Base-by-base conservation (phyloP, 1,140 invertebrate genomes). In the Tribolium madens region DNA sequence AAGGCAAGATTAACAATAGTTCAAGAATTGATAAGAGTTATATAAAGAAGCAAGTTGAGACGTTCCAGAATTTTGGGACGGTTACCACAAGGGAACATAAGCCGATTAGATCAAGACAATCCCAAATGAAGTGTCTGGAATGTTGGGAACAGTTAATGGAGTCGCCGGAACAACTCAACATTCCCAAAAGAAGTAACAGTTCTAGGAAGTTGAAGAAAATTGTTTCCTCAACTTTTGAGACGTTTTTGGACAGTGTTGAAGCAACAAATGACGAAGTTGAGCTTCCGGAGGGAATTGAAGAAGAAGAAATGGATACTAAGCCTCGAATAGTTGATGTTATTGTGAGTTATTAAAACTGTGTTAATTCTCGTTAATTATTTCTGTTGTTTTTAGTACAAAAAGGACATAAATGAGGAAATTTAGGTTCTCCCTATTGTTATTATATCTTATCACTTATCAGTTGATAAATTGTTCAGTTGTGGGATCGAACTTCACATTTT, bases 191-290 rank as follows among this genome's bases (percentile, higher is more conserved):
- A 46, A 78, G 52, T 1, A 73, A 77, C 12, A 50, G 31, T 6
- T 36, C 42, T 14, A 76, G 74, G 7, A 78, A 78, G 60, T 6
- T 48, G 12, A 82, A 80, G 46, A 81, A 81, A 15, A 76, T 80
- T 13, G 73, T 82, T n/a, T 82, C 81, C 1, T 81, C 81, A 5
- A 82, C 81, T n/a, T 52, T 81, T 9, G 78, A 79, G 4, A 74
- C 15, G 5, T 76, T 82, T 69, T 50, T 82, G 31, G 81, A 82
- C 7, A 17, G 48, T 26, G 48, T 57, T 3, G 71, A 52, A 21
- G 13, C 14, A 7, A 42, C 14, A 13, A 64, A 15, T 64, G 52
- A 47, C 13, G 33, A 42, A 36, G 2, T 10, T 68, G 31, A 12
- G n/a, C 13, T 69, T 6, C 60, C 14, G 17, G 12, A 2, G 10